These are phyloP conservation scores for Oenanthe melanoleuca DNA, from an alignment of 2,113 vertebrate species.

Conservation along the genomic window DNA sequence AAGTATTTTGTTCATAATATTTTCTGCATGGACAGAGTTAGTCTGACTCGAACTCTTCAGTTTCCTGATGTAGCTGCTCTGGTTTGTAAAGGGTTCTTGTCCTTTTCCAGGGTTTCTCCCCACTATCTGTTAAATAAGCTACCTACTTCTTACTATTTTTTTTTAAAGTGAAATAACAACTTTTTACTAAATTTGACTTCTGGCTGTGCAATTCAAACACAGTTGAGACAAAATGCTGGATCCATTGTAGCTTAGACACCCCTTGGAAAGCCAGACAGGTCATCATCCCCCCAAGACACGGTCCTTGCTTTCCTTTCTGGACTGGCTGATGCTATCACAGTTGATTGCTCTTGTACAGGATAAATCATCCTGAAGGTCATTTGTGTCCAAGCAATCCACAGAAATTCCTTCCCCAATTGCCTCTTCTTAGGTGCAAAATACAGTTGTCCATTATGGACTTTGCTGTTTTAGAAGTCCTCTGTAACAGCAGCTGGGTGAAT, in stretches of 20 bases:
- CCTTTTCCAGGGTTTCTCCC: background rate
- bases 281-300: background rate
- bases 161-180: background rate
- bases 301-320: background rate
- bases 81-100: background rate
- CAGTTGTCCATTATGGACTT: background rate
- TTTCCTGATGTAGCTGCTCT: background rate
- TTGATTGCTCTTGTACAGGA: background rate
- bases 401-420: background rate
- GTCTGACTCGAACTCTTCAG: background rate
- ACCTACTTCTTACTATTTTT: background rate
- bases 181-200: background rate
- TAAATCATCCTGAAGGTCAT: background rate
- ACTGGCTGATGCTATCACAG: background rate
- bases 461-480: background rate
- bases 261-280: background rate
- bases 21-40: background rate
- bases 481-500: background rate
- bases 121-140: background rate
- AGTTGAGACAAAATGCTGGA: background rate
- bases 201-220: background rate
- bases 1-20: background rate
- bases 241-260: background rate
- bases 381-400: background rate
- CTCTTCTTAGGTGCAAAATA: background rate